phyloP scores from a whole-genome alignment of 2,113 vertebrate species.

The Antechinus stuartii region DNA sequence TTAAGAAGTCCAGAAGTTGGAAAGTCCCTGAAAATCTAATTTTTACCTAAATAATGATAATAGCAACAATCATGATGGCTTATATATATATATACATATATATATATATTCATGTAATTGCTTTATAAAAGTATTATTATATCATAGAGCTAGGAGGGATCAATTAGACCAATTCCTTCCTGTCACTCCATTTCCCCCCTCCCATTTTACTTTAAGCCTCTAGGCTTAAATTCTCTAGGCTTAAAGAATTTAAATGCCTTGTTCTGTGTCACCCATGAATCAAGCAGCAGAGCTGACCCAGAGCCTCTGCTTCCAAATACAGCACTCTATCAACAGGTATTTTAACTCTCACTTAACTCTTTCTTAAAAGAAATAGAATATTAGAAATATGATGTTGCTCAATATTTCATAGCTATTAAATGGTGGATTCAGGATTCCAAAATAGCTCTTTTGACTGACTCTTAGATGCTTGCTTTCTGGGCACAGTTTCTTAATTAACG shows the following conservation, averaged over 20 bases:
- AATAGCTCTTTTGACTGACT: background rate
- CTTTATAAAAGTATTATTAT: background rate
- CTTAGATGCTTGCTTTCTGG: background rate
- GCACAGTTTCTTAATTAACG: background rate
- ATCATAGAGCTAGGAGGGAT: background rate
- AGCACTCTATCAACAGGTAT: background rate
- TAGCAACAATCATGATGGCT: background rate
- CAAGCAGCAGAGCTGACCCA: background rate
- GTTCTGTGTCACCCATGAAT: background rate
- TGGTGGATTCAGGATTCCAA: background rate
- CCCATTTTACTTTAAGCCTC: background rate
- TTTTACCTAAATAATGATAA: background rate
- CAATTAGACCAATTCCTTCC: background rate
- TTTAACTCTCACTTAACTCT: background rate
- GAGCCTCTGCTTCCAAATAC: background rate
- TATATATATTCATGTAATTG: background rate
- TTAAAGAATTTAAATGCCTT: background rate
- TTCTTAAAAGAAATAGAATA: background rate
- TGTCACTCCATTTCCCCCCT: background rate
- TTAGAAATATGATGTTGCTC: background rate
- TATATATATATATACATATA: no score
- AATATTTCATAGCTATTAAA: background rate
- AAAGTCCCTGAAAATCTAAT: background rate
- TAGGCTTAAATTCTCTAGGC: background rate
- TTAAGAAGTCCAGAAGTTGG: background rate